A percentile compares a stretch with the other conserved stretches of the same genome.
Conservation (phyloP, 2,797 vertebrate genomes). For the Cygnus olor region DNA sequence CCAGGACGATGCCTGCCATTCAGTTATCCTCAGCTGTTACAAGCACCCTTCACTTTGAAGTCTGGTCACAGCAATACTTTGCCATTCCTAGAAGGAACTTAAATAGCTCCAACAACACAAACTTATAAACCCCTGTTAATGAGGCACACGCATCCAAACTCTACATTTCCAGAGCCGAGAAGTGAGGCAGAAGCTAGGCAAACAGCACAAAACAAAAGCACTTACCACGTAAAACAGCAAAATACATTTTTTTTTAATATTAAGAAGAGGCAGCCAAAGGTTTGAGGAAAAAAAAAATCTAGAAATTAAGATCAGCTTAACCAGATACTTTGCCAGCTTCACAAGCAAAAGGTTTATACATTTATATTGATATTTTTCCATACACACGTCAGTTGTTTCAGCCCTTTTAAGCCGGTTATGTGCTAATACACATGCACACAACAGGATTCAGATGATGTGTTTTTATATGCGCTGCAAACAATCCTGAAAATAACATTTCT, state of each 20-base stretch:
- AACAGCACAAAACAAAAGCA: background rate
- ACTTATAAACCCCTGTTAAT: background rate
- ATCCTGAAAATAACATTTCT: conserved; percentile 20
- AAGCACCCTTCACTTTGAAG: background rate
- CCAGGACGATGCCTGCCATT: background rate
- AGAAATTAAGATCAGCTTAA: background rate
- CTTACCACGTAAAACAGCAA: background rate
- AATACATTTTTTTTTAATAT: background rate
- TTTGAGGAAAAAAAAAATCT: background rate
- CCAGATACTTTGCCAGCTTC: background rate
- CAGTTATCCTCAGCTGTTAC: background rate
- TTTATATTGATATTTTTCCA: background rate
- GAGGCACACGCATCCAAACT: background rate
- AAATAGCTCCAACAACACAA: background rate
- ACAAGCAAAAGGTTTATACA: background rate
- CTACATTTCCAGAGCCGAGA: background rate
- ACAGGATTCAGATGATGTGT: background rate
- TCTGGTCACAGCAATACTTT: background rate
- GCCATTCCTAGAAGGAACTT: background rate
- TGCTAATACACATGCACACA: background rate
- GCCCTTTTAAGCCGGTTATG: background rate
- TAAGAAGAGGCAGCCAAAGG: background rate
- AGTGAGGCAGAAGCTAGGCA: background rate
- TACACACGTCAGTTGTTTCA: background rate
- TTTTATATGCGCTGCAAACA: background rate